Conservation (phyloP, 2,797 vertebrate genomes). For the Phylloscopus collybita region DNA sequence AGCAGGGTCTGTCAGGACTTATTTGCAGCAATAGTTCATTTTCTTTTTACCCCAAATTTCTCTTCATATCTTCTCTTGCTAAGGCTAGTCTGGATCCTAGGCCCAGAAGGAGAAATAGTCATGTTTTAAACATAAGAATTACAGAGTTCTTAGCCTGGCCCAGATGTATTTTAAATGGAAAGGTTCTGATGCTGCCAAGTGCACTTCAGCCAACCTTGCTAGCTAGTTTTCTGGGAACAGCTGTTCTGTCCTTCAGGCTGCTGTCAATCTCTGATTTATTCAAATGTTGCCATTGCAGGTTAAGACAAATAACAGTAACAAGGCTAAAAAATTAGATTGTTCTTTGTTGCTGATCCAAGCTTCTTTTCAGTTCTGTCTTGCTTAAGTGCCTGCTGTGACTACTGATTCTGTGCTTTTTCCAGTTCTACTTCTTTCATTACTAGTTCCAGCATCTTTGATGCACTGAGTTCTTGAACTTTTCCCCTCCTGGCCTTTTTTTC, state of each 20-base stretch:
- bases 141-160: neutral
- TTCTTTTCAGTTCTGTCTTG: conserved; percentile 34
- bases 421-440: neutral
- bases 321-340: neutral
- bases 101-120: neutral
- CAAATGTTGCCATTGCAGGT: neutral
- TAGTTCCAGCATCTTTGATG: neutral
- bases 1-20: neutral
- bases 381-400: neutral
- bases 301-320: neutral
- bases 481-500: neutral
- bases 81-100: neutral
- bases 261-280: conserved; percentile 16
- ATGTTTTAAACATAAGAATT: neutral
- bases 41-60: neutral
- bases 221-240: neutral
- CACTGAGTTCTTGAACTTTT: neutral
- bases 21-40: neutral
- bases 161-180: neutral
- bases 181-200: neutral
- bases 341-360: conserved; percentile 31
- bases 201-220: neutral
- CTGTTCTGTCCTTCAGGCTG: conserved; percentile 30
- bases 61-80: neutral
- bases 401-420: neutral